Percentiles rank a stretch among this genome's conserved stretches.
These are phyloP conservation scores for Tyrannus savana DNA, from an alignment of 2,113 vertebrate species.

Conservation along the genomic window DNA sequence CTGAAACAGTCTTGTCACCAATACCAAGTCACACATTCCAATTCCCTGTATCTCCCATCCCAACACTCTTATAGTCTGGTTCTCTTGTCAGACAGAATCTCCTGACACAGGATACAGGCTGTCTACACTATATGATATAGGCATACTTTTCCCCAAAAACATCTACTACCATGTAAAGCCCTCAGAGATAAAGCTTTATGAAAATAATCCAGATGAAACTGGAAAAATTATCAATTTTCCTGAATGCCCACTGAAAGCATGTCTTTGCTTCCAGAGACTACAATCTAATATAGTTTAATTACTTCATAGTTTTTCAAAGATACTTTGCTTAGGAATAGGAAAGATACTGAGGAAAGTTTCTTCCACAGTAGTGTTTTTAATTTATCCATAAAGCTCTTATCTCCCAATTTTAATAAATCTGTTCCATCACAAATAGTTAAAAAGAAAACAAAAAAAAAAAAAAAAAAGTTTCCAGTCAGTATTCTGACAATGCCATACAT, in stretches of 20 bases:
- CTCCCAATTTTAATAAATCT: not conserved
- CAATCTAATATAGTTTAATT: not conserved
- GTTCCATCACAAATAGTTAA: not conserved
- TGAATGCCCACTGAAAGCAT: not conserved
- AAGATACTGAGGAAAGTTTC: not conserved
- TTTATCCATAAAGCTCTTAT: not conserved
- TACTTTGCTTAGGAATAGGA: not conserved
- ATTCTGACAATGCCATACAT: not conserved
- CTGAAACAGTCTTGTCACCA: not conserved
- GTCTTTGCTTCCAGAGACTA: not conserved
- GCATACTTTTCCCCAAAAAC: not conserved
- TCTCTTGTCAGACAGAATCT: not conserved
- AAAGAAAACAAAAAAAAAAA: not conserved
- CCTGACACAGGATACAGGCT: not conserved
- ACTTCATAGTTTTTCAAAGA: not conserved
- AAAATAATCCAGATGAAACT: not conserved
- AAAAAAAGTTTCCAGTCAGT: not conserved
- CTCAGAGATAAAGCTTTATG: not conserved
- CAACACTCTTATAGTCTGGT: not conserved
- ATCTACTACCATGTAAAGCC: not conserved
- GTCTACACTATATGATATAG: accelerated
- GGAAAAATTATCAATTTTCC: too few relatives aligned
- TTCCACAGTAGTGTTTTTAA: not conserved
- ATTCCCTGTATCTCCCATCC: not conserved
- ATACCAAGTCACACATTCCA: not conserved